Evolutionary conservation across 2,113 vertebrate species (phyloP).

Genomic region (Echinops telfairi): DNA sequence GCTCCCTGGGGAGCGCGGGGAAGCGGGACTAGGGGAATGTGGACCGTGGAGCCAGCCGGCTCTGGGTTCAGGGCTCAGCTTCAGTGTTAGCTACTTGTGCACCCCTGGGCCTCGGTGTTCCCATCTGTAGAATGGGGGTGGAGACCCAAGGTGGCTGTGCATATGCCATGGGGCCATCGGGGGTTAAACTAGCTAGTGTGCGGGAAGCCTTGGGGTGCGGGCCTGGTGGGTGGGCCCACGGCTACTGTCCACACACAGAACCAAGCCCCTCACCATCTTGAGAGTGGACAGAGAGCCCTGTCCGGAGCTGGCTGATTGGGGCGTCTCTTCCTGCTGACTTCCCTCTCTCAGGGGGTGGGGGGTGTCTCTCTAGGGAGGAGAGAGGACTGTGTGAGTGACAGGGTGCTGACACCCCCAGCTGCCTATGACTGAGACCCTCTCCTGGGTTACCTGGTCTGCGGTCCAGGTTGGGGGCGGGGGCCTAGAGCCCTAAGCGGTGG

Average conservation of each 20-base stretch:
- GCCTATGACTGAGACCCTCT: not conserved
- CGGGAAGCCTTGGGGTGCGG: fast-evolving
- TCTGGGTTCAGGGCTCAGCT: not conserved
- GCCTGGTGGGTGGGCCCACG: not conserved
- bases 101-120: not conserved
- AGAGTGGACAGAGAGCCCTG: not conserved
- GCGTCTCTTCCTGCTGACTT: no score
- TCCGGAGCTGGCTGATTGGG: no score
- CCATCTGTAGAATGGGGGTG: not conserved
- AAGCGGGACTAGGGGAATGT: fast-evolving
- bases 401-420: not conserved
- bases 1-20: not conserved
- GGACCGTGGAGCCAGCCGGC: fast-evolving
- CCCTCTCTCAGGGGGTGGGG: not conserved
- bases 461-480: no score
- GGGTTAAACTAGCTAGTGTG: fast-evolving
- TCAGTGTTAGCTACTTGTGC: fast-evolving
- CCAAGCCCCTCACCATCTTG: fast-evolving
- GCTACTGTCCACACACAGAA: fast-evolving
- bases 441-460: not conserved
- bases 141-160: no score
- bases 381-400: not conserved
- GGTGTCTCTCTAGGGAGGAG: not conserved
- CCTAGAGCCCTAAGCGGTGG: not conserved
- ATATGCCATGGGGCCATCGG: not conserved